Conservation (phyloP, 2,113 vertebrate species). For the Lagopus leucura region DNA sequence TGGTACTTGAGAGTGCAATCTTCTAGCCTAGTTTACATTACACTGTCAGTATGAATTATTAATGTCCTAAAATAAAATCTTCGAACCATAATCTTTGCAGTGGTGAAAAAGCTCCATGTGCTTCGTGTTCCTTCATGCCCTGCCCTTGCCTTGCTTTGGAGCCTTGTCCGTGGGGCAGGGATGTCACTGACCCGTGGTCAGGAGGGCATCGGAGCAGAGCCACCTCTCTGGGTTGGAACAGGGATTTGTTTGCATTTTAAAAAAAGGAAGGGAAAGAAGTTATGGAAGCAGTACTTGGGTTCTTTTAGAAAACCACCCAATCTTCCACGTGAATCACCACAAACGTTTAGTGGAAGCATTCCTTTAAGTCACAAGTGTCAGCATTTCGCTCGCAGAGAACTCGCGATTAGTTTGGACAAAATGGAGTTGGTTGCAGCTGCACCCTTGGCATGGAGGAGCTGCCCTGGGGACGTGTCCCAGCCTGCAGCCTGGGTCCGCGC, state of each 20-base stretch:
- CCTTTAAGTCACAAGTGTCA: background rate
- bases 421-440: background rate
- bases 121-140: slow-evolving; percentile 52
- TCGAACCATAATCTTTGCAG: slow-evolving; percentile 53
- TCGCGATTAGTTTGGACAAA: background rate
- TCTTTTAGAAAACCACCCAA: background rate
- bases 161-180: slow-evolving; percentile 5
- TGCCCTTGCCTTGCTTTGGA: slow-evolving; percentile 40
- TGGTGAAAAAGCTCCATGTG: slow-evolving; percentile 52
- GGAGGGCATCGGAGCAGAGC: background rate
- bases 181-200: background rate
- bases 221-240: background rate
- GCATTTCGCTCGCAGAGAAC: background rate
- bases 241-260: background rate
- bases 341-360: background rate
- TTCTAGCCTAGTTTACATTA: slow-evolving; percentile 69
- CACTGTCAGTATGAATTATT: slow-evolving; percentile 68
- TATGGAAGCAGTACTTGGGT: background rate
- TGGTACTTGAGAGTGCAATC: slow-evolving; percentile 66
- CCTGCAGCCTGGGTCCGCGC: background rate
- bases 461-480: slow-evolving; percentile 40
- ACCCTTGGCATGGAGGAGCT: background rate
- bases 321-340: background rate
- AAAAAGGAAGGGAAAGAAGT: background rate
- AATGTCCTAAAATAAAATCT: slow-evolving; percentile 68